Conservation (phyloP, 1,140 invertebrate genomes). For the Hetaerina americana region DNA sequence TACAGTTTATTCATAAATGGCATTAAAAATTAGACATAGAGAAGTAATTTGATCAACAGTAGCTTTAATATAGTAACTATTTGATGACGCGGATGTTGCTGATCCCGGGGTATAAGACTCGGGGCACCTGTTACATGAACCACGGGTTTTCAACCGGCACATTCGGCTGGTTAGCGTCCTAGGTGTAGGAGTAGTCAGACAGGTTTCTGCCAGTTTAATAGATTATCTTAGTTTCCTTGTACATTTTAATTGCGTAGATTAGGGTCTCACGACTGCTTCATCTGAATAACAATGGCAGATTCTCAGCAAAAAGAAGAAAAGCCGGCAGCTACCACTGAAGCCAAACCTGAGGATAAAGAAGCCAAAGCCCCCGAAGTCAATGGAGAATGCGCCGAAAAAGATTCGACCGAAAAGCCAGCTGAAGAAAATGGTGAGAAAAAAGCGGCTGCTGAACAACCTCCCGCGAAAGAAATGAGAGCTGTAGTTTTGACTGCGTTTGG, state of each 20-base stretch:
- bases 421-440: constrained; percentile 37
- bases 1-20: too few species aligned
- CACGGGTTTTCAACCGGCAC: background rate
- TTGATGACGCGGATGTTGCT: background rate
- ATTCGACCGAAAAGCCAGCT: background rate
- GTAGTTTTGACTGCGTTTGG: constrained; percentile 72
- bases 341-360: background rate
- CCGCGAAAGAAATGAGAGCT: constrained; percentile 66
- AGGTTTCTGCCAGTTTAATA: background rate
- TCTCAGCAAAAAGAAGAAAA: background rate
- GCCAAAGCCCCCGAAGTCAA: constrained; percentile 1
- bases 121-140: background rate
- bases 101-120: background rate
- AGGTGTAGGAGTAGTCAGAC: background rate
- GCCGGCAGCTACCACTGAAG: constrained; percentile 1
- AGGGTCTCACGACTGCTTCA: background rate
- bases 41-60: too few species aligned
- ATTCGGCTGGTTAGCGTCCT: background rate
- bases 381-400: background rate
- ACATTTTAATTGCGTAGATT: background rate
- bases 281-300: background rate
- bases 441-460: constrained; percentile 31
- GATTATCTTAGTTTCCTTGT: background rate
- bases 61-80: too few species aligned
- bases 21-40: too few species aligned